phyloP scores from a whole-genome alignment of 2,888 invertebrate species.

The Brachylomia viminalis region DNA sequence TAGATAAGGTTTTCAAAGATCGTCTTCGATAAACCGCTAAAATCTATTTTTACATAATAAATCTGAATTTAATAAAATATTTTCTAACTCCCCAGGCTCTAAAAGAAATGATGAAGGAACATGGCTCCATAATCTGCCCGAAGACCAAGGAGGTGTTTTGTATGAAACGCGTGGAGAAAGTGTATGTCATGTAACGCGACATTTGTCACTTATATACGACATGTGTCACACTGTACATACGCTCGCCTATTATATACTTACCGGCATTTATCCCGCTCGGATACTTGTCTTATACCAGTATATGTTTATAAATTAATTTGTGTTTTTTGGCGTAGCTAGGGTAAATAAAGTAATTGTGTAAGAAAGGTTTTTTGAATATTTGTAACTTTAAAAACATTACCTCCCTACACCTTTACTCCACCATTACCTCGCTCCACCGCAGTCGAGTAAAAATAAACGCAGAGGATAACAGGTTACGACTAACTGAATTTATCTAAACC shows the following conservation, averaged over 20 bases:
- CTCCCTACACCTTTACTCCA: too few relatives aligned
- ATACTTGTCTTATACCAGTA: constrained; percentile 11
- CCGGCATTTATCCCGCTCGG: constrained; percentile 46
- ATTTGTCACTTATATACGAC: not conserved
- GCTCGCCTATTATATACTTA: constrained; percentile 23
- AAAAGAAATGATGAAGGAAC: constrained; percentile 97
- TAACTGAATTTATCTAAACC: too few relatives aligned
- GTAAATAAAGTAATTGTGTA: not conserved
- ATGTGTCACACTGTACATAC: constrained; percentile 44
- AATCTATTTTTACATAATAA: not conserved
- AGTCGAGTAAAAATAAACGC: too few relatives aligned
- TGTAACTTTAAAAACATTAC: too few relatives aligned
- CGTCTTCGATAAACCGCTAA: not conserved
- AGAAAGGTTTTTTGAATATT: too few relatives aligned
- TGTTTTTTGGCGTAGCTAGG: constrained; percentile 30
- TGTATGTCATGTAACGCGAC: constrained; percentile 96
- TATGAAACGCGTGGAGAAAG: constrained; percentile 98
- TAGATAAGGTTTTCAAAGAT: not conserved
- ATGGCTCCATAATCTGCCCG: constrained; percentile 98
- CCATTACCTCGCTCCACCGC: too few relatives aligned
- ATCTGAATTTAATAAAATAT: not conserved
- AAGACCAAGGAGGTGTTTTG: constrained; percentile 98
- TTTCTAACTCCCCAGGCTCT: constrained; percentile 92
- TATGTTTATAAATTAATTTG: too few relatives aligned
- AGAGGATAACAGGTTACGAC: too few relatives aligned